Evolutionary conservation across 2,797 vertebrate species (phyloP).

Genomic region (Microctenopoma lineatum): DNA sequence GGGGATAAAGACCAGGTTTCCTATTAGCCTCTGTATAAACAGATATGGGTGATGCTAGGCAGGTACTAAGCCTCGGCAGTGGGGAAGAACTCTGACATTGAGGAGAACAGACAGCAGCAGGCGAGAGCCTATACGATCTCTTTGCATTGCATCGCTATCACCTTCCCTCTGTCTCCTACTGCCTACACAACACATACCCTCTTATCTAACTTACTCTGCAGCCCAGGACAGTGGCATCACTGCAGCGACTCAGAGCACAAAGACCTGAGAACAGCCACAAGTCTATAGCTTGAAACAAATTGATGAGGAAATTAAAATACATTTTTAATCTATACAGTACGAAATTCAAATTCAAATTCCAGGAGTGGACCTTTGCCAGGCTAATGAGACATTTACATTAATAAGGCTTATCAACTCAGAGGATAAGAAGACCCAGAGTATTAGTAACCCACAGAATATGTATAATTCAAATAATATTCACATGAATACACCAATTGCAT

Average conservation of each 20-base stretch:
- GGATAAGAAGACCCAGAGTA: too few species aligned
- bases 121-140: slow-evolving; percentile 26
- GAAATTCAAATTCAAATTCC: neutral
- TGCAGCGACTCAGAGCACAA: slow-evolving; percentile 16
- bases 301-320: slow-evolving; percentile 2
- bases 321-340: neutral
- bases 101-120: slow-evolving; percentile 52
- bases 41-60: slow-evolving; percentile 64
- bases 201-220: slow-evolving; percentile 28
- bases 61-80: slow-evolving; percentile 48
- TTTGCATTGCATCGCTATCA: slow-evolving; percentile 51
- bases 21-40: slow-evolving; percentile 77
- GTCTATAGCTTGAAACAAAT: neutral
- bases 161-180: slow-evolving; percentile 32
- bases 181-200: slow-evolving; percentile 3
- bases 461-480: neutral
- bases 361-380: neutral
- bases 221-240: slow-evolving; percentile 17
- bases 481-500: neutral
- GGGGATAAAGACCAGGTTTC: slow-evolving; percentile 74
- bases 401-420: neutral
- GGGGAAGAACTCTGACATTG: slow-evolving; percentile 63
- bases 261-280: slow-evolving; percentile 7
- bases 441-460: too few species aligned
- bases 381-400: neutral